Conservation (phyloP, 2,797 vertebrate species). For the Cichlasoma orientale region DNA sequence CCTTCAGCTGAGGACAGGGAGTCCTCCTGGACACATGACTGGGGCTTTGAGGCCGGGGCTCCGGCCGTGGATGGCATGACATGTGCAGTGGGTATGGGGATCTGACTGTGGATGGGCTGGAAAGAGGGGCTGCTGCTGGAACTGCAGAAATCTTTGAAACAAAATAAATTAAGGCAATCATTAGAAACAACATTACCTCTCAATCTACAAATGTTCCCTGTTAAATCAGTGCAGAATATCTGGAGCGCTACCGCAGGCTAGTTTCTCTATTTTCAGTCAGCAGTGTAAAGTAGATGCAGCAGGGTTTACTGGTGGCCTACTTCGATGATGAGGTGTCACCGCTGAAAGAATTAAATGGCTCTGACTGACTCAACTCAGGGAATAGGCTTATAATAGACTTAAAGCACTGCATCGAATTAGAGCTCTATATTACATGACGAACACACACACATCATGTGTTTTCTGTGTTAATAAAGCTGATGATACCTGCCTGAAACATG, state of each 20-base stretch:
- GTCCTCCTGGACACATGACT: conserved; percentile 75
- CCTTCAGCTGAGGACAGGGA: conserved; percentile 56
- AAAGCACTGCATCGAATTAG: conserved; percentile 31
- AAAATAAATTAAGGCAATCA: neutral
- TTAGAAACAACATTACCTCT: conserved; percentile 13
- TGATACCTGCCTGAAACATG: neutral
- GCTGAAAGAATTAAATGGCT: conserved; percentile 63
- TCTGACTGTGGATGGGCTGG: conserved; percentile 93
- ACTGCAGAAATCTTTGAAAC: conserved; percentile 86
- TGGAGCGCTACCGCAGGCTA: conserved; percentile 43
- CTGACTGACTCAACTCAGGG: conserved; percentile 57
- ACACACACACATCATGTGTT: conserved; percentile 10
- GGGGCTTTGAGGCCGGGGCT: conserved; percentile 83
- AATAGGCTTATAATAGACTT: conserved; percentile 63
- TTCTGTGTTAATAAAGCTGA: neutral
- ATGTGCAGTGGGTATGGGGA: conserved; percentile 96
- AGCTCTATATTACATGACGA: conserved; percentile 22
- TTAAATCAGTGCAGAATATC: conserved; percentile 40
- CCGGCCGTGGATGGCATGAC: conserved; percentile 96
- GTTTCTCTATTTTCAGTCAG: conserved; percentile 69
- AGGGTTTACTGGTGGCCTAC: conserved; percentile 70
- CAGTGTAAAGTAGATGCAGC: conserved; percentile 60
- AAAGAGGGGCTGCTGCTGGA: conserved; percentile 89
- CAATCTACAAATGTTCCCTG: conserved; percentile 14
- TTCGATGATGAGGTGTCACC: conserved; percentile 70